Evolutionary conservation across 2,113 vertebrate species (phyloP).

Genomic region (Actenoides lindsayi): DNA sequence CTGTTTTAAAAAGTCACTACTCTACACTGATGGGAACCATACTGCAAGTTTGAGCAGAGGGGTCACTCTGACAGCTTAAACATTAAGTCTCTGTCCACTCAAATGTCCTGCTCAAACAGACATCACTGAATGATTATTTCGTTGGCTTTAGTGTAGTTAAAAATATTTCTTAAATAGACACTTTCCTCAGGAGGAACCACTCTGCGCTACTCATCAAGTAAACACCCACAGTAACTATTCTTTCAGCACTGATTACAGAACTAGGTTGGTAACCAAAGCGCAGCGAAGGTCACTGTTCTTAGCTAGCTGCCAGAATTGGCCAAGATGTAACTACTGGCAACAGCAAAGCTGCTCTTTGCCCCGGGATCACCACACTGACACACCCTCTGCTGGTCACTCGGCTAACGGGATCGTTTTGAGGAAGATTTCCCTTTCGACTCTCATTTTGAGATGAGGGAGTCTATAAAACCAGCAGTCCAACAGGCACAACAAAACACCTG

Average conservation of each 20-base stretch:
- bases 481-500: not conserved
- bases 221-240: not conserved
- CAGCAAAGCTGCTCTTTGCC: fast-evolving
- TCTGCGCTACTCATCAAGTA: not conserved
- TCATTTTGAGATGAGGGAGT: fast-evolving
- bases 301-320: not conserved
- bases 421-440: not conserved
- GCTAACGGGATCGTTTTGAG: fast-evolving
- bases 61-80: not conserved
- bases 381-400: conserved; percentile 32
- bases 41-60: not conserved
- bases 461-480: not conserved
- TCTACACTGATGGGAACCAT: not conserved
- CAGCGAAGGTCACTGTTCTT: not conserved
- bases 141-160: not conserved
- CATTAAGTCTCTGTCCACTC: not conserved
- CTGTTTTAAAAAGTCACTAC: not conserved
- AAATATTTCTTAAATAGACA: not conserved
- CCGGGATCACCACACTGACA: no score
- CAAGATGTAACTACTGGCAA: not conserved
- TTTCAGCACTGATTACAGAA: not conserved
- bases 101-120: not conserved
- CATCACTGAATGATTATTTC: not conserved
- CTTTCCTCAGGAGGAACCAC: not conserved
- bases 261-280: not conserved